A percentile compares a stretch with the other conserved stretches of the same genome.
Evolutionary conservation across 2,888 invertebrate species (phyloP).

Genomic region (Tenthredo scrophulariae): DNA sequence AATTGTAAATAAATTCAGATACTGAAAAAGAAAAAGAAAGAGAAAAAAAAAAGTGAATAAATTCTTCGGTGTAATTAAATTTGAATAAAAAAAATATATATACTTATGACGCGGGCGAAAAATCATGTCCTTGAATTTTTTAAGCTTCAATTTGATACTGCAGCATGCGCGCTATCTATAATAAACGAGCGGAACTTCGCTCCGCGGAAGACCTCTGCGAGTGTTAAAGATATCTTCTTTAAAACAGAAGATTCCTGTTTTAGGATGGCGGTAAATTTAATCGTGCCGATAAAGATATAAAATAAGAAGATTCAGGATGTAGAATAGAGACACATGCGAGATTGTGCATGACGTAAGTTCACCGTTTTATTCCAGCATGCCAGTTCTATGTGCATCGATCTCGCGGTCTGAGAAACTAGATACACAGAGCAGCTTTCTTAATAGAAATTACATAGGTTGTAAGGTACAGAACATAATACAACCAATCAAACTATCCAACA

Average conservation of each 20-base stretch:
- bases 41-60: not conserved
- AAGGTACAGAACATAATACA: not conserved
- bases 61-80: not conserved
- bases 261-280: not conserved
- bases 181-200: not conserved
- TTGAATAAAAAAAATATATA: not conserved
- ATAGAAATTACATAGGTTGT: not conserved
- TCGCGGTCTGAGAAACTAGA: not conserved
- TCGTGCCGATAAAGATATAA: too few relatives aligned
- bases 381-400: not conserved
- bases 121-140: not conserved
- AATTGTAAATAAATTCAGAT: not conserved
- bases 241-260: conserved; percentile 15
- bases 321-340: not conserved
- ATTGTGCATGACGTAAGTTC: not conserved
- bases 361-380: not conserved
- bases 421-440: not conserved
- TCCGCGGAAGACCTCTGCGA: conserved; percentile 3
- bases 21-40: too few relatives aligned
- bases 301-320: not conserved
- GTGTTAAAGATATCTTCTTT: not conserved
- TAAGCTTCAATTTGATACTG: not conserved
- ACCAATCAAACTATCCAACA: conserved; percentile 16
- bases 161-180: conserved; percentile 8
- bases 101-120: not conserved